Evolutionary conservation across 2,888 invertebrate species (phyloP).

Genomic region (Orchesellides sinensis): DNA sequence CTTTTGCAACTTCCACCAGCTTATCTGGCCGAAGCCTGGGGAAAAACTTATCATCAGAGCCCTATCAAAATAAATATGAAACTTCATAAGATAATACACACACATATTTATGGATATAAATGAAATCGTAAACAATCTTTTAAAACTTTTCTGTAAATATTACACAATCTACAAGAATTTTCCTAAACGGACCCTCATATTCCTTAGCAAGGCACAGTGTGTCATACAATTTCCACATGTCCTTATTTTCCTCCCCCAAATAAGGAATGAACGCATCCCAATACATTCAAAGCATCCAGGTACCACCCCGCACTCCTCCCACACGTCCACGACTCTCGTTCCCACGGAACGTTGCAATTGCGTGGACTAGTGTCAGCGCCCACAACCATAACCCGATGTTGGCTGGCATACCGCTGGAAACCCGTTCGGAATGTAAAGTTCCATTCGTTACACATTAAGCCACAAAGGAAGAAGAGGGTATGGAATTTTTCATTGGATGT

Average conservation of each 20-base stretch:
- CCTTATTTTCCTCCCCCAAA: constrained; percentile 80
- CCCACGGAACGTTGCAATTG: constrained; percentile 88
- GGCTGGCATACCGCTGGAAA: constrained; percentile 93
- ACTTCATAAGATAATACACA: too few species aligned
- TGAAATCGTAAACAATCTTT: too few species aligned
- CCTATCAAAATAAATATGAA: too few species aligned
- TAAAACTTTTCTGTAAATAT: too few species aligned
- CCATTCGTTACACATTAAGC: constrained; percentile 87
- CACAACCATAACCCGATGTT: constrained; percentile 91
- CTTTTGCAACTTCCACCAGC: constrained; percentile 82
- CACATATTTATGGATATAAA: too few species aligned
- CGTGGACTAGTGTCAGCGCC: constrained; percentile 97
- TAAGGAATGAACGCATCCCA: constrained; percentile 95
- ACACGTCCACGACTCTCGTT: constrained; percentile 95
- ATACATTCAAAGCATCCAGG: constrained; percentile 90
- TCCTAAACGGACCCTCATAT: constrained; percentile 89
- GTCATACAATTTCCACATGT: constrained; percentile 91
- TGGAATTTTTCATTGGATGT: constrained; percentile 81
- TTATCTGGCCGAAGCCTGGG: constrained; percentile 90
- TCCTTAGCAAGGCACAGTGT: constrained; percentile 88
- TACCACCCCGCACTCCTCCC: constrained; percentile 98
- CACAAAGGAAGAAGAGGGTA: constrained; percentile 94
- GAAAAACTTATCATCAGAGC: constrained; percentile 88
- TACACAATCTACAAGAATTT: constrained; percentile 95
- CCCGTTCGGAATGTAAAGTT: constrained; percentile 98